Evolutionary conservation across 2,113 vertebrate species (phyloP), one percentile per base, ranked within the genome.

Genomic region (Nycticebus coucang): DNA sequence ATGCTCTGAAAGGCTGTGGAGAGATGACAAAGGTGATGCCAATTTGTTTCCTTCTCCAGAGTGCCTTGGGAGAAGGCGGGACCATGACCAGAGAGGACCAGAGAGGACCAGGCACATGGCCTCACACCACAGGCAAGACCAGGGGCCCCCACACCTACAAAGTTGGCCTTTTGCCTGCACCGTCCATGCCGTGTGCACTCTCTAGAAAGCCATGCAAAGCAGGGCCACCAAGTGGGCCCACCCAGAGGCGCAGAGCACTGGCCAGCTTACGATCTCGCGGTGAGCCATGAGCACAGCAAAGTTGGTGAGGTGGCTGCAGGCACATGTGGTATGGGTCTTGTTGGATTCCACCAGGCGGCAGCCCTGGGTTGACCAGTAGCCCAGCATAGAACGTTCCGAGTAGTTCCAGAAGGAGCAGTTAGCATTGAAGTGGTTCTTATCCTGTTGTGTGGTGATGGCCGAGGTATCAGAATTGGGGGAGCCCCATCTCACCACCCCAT

Each of bases 361-460:
- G 98, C 99, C 99, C 98, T 99, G 99, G 0, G 99, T 99, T 0
- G 99, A 99, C 99, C 99, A 99, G 98, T 99, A 99, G 90, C 99
- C 99, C 79, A 98, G 99, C 99, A 99, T 99, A 85, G 99, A 99
- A 24, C 99, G 99, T 97, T 99, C 99, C 0, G 99, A 99, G 98
- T 99, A 99, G 98, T 99, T 99, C 99, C 99, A 99, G 98, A 99
- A 99, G 6, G 99, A 99, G 97, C 99, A 99, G 98, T 99, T 99
- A n/a, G 99, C 99, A 37, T 98, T 99, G 98, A 99, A 99, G 88
- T 99, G 99, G 98, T 99, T 99, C 95, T 99, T 99, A 94, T 99
- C 97, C 99, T 99, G 97, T n/a, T 41, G 28, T 77, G 45, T 33
- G 24, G 45, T 57, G 81, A 72, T 17, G 95, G 79, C 84, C 88